These are phyloP conservation scores for Neogobius melanostomus DNA, from an alignment of 2,113 vertebrate genomes.

Conservation along the genomic window DNA sequence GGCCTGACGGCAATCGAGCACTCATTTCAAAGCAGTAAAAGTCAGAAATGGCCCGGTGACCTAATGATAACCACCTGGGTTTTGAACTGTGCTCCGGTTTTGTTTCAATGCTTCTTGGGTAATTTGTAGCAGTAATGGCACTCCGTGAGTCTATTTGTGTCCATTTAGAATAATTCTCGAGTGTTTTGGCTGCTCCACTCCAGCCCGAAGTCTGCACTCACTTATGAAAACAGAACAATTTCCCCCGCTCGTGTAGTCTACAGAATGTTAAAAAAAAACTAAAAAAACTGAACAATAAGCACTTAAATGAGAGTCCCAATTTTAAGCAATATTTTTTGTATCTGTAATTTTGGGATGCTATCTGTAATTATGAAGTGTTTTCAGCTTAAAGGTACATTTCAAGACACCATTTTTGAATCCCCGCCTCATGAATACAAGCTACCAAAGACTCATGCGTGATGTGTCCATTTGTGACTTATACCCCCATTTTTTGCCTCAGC, in stretches of 20 bases:
- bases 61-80: conserved; percentile 11
- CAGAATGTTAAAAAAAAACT: too few relatives aligned
- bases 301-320: too few relatives aligned
- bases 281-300: too few relatives aligned
- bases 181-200: conserved; percentile 2
- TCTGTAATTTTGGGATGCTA: too few relatives aligned
- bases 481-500: neutral
- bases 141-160: conserved; percentile 4
- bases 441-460: too few relatives aligned
- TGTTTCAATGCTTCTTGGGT: conserved; percentile 9
- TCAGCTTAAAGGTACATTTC: too few relatives aligned
- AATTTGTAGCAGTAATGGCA: conserved; percentile 14
- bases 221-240: neutral
- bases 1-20: neutral
- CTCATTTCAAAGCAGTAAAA: conserved; percentile 9
- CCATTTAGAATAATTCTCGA: conserved; percentile 9
- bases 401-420: too few relatives aligned
- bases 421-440: too few relatives aligned
- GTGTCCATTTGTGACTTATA: neutral
- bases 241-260: neutral
- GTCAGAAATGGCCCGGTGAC: conserved; percentile 11
- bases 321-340: too few relatives aligned
- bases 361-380: too few relatives aligned
- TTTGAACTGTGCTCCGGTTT: neutral
- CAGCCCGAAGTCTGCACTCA: neutral